Evolutionary conservation across 2,888 invertebrate genomes (phyloP).

Genomic region (Nysson spinosus): DNA sequence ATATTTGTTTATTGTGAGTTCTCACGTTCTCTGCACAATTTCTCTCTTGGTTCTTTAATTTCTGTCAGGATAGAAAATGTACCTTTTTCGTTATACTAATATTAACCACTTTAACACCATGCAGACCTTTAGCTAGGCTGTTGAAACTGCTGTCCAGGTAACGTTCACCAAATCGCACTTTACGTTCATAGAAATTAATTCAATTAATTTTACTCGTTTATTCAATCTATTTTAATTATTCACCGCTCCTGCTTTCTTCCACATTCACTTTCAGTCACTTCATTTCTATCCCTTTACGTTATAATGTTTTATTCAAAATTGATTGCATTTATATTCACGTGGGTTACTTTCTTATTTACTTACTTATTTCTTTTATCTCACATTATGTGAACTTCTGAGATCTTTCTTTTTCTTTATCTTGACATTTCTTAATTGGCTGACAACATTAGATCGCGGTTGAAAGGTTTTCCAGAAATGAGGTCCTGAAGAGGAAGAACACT

Average conservation of each 20-base stretch:
- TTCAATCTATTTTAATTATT: conserved; percentile 19
- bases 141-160: conserved; percentile 96
- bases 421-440: conserved; percentile 10
- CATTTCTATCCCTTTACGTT: not conserved
- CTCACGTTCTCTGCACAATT: conserved; percentile 45
- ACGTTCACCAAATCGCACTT: conserved; percentile 78
- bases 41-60: conserved; percentile 48
- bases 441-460: conserved; percentile 12
- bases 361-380: too few relatives aligned
- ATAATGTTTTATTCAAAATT: not conserved
- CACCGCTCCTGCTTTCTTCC: not conserved
- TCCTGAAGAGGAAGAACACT: conserved; percentile 25
- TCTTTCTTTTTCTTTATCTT: conserved; percentile 10
- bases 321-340: conserved; percentile 13
- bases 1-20: conserved; percentile 58
- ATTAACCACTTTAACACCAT: conserved; percentile 77
- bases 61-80: conserved; percentile 57
- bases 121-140: conserved; percentile 93
- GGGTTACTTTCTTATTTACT: too few relatives aligned
- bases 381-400: too few relatives aligned
- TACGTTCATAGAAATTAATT: conserved; percentile 68
- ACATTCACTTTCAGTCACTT: conserved; percentile 1
- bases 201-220: conserved; percentile 44
- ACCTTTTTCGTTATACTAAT: conserved; percentile 75
- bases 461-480: conserved; percentile 26